A percentile compares a stretch with the other conserved stretches of the same genome.
These are phyloP conservation scores for Hyperoplus lanceolatus DNA, from an alignment of 2,797 vertebrate species.

Conservation along the genomic window DNA sequence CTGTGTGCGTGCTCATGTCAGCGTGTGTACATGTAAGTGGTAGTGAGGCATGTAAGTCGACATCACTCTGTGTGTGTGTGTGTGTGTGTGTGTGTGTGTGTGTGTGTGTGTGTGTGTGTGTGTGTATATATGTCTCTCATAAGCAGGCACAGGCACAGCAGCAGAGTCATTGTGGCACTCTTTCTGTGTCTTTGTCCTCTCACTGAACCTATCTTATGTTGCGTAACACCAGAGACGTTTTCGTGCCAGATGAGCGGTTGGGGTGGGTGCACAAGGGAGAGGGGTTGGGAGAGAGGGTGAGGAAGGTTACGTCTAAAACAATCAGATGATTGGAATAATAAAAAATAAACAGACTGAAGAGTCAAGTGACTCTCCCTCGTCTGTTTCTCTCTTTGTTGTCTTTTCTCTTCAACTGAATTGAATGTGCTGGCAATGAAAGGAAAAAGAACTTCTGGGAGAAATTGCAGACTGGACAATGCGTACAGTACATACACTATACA, in stretches of 20 bases:
- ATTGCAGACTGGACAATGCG: neutral
- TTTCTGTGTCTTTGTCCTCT: constrained; percentile 65
- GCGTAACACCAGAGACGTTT: constrained; percentile 49
- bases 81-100: neutral
- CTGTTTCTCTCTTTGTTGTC: neutral
- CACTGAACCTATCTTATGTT: constrained; percentile 59
- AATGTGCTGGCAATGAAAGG: constrained; percentile 3
- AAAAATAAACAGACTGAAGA: constrained; percentile 30
- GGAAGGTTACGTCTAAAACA: constrained; percentile 29
- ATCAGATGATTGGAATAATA: constrained; percentile 26
- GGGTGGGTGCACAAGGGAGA: constrained; percentile 5
- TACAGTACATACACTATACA: neutral
- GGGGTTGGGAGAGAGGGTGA: neutral
- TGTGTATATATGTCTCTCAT: constrained; percentile 9
- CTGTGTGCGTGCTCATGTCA: neutral
- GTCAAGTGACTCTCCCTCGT: constrained; percentile 14
- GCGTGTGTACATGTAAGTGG: neutral
- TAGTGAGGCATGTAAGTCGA: constrained; percentile 9
- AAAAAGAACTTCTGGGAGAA: constrained; percentile 1
- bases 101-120: neutral
- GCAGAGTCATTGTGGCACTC: constrained; percentile 11
- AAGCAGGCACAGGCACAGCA: constrained; percentile 26
- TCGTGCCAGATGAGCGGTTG: constrained; percentile 45
- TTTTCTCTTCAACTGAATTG: neutral
- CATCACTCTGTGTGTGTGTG: neutral